Evolutionary conservation across 30 jellyfish, hydroid and myxozoan genomes (phyloP), one percentile per base, ranked within the genome.

Genomic region (Haliclystus octoradiatus): DNA sequence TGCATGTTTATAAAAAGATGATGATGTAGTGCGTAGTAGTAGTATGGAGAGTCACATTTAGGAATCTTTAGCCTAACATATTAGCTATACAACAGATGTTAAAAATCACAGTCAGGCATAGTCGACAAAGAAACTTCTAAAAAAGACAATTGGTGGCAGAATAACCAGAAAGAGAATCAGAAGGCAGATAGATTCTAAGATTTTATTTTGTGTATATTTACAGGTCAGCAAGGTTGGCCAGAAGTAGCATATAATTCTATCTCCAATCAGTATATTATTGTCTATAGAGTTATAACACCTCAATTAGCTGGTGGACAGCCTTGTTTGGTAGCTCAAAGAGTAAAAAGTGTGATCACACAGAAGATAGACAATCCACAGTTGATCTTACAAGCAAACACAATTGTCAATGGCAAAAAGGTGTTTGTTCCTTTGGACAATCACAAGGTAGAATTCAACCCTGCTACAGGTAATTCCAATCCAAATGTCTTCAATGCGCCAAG

Each of bases 151-250:
- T n/a, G n/a, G n/a, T n/a, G n/a, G n/a, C n/a, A n/a, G n/a, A n/a
- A n/a, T n/a, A n/a, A n/a, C n/a, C n/a, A n/a, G n/a, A n/a, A n/a
- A n/a, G n/a, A n/a, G n/a, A n/a, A n/a, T n/a, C n/a, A n/a, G n/a
- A n/a, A n/a, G n/a, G n/a, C n/a, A n/a, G n/a, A n/a, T n/a, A n/a
- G n/a, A n/a, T n/a, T n/a, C n/a, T n/a, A n/a, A n/a, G n/a, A n/a
- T n/a, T n/a, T n/a, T n/a, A n/a, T n/a, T n/a, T n/a, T n/a, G n/a
- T n/a, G n/a, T n/a, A n/a, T n/a, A n/a, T n/a, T n/a, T n/a, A n/a
- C n/a, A n/a, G n/a, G n/a, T n/a, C 60, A 47, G 19, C 93, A 79
- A 70, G 93, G 93, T 12, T 62, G 83, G 79, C 84, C 93, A 2
- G 71, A 72, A 13, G 84, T 70, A 50, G 79, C 93, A 2, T 79